Conservation (phyloP, 2,888 invertebrate genomes). For the Pharmacophagus antenor region DNA sequence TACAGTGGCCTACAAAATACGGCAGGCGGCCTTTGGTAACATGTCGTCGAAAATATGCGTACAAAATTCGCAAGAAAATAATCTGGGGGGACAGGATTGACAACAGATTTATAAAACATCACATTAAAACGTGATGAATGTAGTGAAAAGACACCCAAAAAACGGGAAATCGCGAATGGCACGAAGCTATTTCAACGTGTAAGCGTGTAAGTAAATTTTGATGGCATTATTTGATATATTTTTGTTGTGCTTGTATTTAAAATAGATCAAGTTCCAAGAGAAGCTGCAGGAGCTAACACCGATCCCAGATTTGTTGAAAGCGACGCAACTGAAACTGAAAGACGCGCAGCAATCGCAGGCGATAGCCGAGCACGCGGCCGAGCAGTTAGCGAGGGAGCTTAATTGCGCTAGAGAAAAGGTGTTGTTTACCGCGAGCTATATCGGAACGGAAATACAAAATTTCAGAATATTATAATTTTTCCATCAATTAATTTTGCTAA, state of each 20-base stretch:
- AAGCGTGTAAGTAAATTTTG: no score
- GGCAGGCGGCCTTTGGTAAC: no score
- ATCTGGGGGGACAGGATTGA: no score
- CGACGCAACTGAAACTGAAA: constrained; percentile 84
- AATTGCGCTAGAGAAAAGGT: constrained; percentile 83
- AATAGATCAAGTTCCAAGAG: constrained; percentile 83
- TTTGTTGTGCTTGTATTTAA: background rate
- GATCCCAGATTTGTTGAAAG: constrained; percentile 84
- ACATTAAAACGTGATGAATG: no score
- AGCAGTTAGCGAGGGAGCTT: constrained; percentile 84
- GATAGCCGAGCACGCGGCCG: constrained; percentile 84
- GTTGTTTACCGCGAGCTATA: constrained; percentile 2
- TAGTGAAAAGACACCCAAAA: no score
- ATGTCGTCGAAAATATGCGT: no score
- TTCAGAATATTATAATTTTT: no score
- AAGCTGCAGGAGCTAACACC: constrained; percentile 86
- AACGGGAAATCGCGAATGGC: no score
- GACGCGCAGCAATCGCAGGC: constrained; percentile 85
- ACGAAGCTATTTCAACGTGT: no score
- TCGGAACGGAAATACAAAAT: background rate
- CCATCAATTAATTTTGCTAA: background rate
- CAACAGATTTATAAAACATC: no score
- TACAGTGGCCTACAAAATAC: no score
- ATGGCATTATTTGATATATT: background rate
- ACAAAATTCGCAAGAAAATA: no score